These are phyloP conservation scores for Eurystomus gularis DNA, from an alignment of 2,113 vertebrate genomes.

Conservation along the genomic window DNA sequence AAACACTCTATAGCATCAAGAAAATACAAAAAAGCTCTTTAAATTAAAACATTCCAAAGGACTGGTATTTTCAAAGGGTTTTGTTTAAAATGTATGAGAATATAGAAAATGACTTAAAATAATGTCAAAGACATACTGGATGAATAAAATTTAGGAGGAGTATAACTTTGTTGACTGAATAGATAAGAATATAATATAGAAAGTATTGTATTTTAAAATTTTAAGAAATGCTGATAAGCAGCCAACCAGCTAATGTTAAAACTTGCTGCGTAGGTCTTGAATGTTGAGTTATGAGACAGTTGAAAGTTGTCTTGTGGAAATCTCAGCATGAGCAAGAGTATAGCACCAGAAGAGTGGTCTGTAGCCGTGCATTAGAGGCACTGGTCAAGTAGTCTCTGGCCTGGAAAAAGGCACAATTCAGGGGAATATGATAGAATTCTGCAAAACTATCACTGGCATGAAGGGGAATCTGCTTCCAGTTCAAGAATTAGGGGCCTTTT, in stretches of 20 bases:
- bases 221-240: background rate
- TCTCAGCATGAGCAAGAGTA: background rate
- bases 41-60: background rate
- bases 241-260: background rate
- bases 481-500: background rate
- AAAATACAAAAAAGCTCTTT: background rate
- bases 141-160: background rate
- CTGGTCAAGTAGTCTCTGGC: background rate
- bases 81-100: background rate
- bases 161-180: background rate
- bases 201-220: background rate
- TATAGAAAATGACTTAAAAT: background rate
- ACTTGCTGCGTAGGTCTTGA: background rate
- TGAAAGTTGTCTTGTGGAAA: background rate
- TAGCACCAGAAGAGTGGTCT: fast-evolving
- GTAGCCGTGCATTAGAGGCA: background rate
- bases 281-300: background rate
- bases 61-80: background rate
- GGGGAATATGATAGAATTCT: background rate
- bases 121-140: background rate
- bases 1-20: background rate
- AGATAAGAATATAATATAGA: background rate
- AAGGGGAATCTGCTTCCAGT: background rate
- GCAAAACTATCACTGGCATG: background rate
- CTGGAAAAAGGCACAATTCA: background rate